Percentiles rank a stretch among this genome's conserved stretches.
These are phyloP conservation scores for Montipora cactus DNA, from an alignment of 64 coral and sea anemone genomes.

Conservation along the genomic window DNA sequence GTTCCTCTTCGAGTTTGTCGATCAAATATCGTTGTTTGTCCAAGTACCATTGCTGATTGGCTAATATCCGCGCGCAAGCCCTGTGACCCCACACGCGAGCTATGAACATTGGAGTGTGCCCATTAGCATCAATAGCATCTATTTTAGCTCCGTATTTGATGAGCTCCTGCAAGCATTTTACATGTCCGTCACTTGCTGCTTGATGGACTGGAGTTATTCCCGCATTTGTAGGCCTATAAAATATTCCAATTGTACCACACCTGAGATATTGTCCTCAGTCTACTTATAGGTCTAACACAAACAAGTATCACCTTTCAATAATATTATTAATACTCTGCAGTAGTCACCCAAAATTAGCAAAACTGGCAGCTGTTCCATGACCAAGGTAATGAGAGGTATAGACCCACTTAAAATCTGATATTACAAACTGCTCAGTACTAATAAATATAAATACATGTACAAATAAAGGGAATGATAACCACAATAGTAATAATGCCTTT, in stretches of 20 bases:
- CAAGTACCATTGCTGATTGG: constrained; percentile 89
- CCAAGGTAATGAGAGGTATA: no score
- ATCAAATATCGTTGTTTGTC: constrained; percentile 86
- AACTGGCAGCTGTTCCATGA: no score
- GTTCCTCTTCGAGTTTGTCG: constrained; percentile 78
- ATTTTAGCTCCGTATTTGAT: constrained; percentile 80
- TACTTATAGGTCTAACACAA: no score
- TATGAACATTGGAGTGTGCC: constrained; percentile 82
- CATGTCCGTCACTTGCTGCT: constrained; percentile 89
- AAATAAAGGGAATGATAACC: no score
- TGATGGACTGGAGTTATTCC: constrained; percentile 92
- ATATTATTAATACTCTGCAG: no score
- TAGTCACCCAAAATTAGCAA: no score
- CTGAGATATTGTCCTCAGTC: neutral
- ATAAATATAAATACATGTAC: no score
- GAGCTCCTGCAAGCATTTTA: constrained; percentile 83
- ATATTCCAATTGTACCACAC: neutral
- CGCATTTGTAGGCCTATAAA: constrained; percentile 73
- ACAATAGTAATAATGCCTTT: no score
- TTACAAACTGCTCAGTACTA: no score
- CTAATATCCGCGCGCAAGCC: constrained; percentile 80
- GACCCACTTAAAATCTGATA: no score
- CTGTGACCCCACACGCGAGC: constrained; percentile 95
- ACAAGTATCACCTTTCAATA: no score
- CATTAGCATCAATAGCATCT: constrained; percentile 74